Base-by-base conservation (phyloP, 1,140 invertebrate genomes). In the Orchestia grillus region DNA sequence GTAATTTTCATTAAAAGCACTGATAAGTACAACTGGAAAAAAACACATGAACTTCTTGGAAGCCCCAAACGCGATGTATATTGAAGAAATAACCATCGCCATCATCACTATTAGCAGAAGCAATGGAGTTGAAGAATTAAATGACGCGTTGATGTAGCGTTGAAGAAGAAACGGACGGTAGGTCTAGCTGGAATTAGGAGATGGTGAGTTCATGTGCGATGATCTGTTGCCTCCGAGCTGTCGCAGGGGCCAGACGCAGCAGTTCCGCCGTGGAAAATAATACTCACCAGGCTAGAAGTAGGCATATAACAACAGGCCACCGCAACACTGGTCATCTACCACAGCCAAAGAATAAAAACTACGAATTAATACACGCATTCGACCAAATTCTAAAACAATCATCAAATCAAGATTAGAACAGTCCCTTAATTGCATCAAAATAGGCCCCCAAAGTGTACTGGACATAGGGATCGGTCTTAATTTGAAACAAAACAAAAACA, bases 291-390 rank as follows among this genome's bases (percentile, higher is more conserved):
- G 44, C 28, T 87, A 88, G 41, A 43, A 3, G 45, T 96, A 96
- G 88, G 41, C 90, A 88, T 95, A 96, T 95, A 0, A 87, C 15
- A 15, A 45, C n/a, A 43, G 16, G 23, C 41, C 28, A 43, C 57
- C 40, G 45, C 95, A 94, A 95, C 95, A 96, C 62, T 96, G 95
- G 43, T 96, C 92, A 96, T 95, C 87, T 90, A 53, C 44, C 53
- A 57, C 28, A 88, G 47, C 28, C 43, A 95, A 40, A 16, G 95
- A n/a, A 96, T 42, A 57, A 45, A 96, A 96, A 42, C 53, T 97
- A 53, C 47, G 47, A 44, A 62, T 96, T 96, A 57, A 45, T 92
- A 95, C 28, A 95, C 57, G 44, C 44, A 0, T 77, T 36, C 44
- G 53, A 43, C 42, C 88, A 42, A 90, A 90, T 90, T 8, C 1